Base-by-base conservation (phyloP, 1,140 invertebrate genomes). In the Eupristina koningsbergeri region DNA sequence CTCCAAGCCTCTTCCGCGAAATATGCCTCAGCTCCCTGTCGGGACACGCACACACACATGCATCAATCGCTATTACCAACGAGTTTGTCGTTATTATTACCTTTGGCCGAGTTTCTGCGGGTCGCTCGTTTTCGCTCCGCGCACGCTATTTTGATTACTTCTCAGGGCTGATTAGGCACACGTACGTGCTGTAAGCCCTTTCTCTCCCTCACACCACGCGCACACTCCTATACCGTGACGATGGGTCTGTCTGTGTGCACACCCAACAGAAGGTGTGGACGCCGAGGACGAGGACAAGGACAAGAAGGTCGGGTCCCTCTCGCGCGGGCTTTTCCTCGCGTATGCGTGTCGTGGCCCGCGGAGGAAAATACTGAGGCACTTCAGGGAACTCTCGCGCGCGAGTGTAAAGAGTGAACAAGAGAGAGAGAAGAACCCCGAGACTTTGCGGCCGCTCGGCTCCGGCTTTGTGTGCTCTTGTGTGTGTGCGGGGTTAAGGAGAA, bases 351-450 rank as follows among this genome's bases (percentile, higher is more conserved):
- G 80, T 45, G 67, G 80, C 67, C 69, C 67, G 78, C 58, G 64
- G 79, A 67, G 63, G 58, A 67, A 69, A 67, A 58, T 83, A 75
- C 53, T 36, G 36, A 86, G 75, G 53, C 85, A 80, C 85, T 86
- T 84, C 79, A 82, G 63, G 69, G 85, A 86, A 86, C 78, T 86
- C 81, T 67, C 29, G 81, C 83, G 61, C 80, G 50, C 79, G 79
- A 85, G 78, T 67, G 71, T 64, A 76, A 69, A 76, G 79, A 67
- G 78, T 17, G 83, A 84, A 29, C 17, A 36, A 80, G 64, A 69
- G 78, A 74, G 69, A 73, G 41, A 74, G 75, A 29, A 74, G 71
- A 79, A 7, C 39, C 41, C 29, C 61, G 39, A 3, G 63, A 7
- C 71, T 47, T 26, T 26, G 53, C 53, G 53, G 47, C 13, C 13